Evolutionary conservation across 1,140 invertebrate genomes (phyloP).

Genomic region (Ooceraea biroi): DNA sequence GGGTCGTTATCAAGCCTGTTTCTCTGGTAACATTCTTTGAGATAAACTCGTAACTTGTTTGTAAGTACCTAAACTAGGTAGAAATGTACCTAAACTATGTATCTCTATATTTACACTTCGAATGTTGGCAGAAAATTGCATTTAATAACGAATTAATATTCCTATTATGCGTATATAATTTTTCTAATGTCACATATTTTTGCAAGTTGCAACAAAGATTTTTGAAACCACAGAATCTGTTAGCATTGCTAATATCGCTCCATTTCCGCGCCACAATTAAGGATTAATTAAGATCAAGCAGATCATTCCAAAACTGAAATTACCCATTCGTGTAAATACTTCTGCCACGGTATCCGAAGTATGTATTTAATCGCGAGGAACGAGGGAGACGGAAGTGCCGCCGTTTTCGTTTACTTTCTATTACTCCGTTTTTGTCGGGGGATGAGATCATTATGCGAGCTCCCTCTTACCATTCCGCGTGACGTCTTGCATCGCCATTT

Average conservation of each 20-base stretch:
- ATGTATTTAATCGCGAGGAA: conserved; percentile 38
- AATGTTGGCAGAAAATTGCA: neutral
- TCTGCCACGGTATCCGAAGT: conserved; percentile 28
- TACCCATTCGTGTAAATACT: conserved; percentile 32
- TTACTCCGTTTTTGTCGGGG: conserved; percentile 73
- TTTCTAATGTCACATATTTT: too few species aligned
- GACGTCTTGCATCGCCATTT: conserved; percentile 72
- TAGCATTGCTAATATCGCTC: neutral
- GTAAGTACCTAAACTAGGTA: neutral
- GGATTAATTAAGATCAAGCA: conserved; percentile 43
- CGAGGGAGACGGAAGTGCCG: neutral
- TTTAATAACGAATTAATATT: too few species aligned
- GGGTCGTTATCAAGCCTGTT: neutral
- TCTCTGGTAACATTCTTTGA: neutral
- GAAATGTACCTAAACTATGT: neutral
- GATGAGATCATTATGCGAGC: conserved; percentile 73
- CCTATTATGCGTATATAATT: too few species aligned
- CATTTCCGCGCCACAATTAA: conserved; percentile 17
- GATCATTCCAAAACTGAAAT: conserved; percentile 36
- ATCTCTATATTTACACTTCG: neutral
- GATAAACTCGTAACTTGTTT: conserved; percentile 1
- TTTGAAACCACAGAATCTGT: neutral
- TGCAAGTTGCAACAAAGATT: too few species aligned
- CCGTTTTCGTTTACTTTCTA: conserved; percentile 72
- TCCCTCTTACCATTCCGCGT: conserved; percentile 17